Conservation (phyloP, 2,113 vertebrate species). For the Solenodon paradoxus region DNA sequence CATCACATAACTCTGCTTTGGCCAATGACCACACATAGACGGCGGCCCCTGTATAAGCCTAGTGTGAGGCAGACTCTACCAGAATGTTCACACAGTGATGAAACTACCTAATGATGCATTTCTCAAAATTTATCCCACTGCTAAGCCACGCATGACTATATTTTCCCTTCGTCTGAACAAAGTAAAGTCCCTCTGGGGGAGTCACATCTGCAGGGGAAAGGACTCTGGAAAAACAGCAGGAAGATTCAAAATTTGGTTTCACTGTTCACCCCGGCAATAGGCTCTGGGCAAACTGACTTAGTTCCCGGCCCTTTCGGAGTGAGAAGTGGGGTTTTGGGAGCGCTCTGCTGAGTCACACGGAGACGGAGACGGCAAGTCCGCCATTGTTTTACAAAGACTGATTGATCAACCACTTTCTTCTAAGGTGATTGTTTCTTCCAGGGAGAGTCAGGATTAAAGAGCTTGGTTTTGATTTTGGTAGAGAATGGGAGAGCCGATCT, state of each 20-base stretch:
- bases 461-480: background rate
- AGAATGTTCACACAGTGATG: too few relatives aligned
- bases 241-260: background rate
- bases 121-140: too few relatives aligned
- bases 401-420: background rate
- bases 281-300: background rate
- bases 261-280: background rate
- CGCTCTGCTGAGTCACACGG: fast-evolving
- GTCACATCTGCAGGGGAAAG: background rate
- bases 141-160: too few relatives aligned
- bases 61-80: too few relatives aligned
- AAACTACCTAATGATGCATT: too few relatives aligned
- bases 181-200: background rate
- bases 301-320: background rate
- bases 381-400: background rate
- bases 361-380: too few relatives aligned
- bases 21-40: too few relatives aligned
- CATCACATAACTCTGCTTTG: too few relatives aligned
- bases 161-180: background rate
- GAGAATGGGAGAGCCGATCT: background rate
- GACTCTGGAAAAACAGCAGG: background rate
- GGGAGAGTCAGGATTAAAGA: background rate
- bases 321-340: background rate
- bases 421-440: background rate
- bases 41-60: too few relatives aligned